Base-by-base conservation (phyloP, 2,113 vertebrate species). In the Carassius auratus region DNA sequence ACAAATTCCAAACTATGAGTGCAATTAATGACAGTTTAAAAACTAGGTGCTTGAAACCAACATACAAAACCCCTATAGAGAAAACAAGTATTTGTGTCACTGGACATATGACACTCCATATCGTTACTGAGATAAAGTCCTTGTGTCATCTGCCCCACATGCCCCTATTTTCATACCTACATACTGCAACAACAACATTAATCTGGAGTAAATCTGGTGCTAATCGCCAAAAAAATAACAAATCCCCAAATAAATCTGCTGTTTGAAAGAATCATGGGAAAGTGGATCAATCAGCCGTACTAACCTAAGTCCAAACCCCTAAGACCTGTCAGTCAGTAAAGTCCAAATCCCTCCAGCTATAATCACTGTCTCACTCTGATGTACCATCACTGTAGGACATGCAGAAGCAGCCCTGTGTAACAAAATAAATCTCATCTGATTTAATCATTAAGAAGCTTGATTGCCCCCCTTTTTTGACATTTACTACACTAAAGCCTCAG, bases 401-500 rank as follows among this genome's bases (percentile, higher is more conserved):
- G 3, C 77, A 66, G 84, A 85, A 73, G 87, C 77, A 69, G 87
- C 45, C 15, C 68, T 30, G 87, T 86, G 91, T 92, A 90, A 90
- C 87, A 90, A 91, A 93, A 92, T 91, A 85, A 93, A 91, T 93
- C 90, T 93, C 85, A 83, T 57, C 89, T 94, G 93, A 94, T 95
- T 93, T 92, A 93, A 93, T 94, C 92, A 93, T 94, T 94, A 94
- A 93, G 91, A 90, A 92, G 94, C 90, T 93, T 94, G 93, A 23
- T 59, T 45, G 83, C 5, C 12, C 48, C 7, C 9, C 1, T 77
- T 77, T 77, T 77, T 83, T 71, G 36, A 84, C 74, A 86, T 78
- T 79, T 66, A 48, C 85, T 15, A 13, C 33, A 30, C 87, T 92
- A 92, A 93, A 94, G 85, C 86, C 92, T 89, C 89, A 88, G 89